Base-by-base conservation (phyloP, 2,113 vertebrate genomes). In the Cinclus cinclus region DNA sequence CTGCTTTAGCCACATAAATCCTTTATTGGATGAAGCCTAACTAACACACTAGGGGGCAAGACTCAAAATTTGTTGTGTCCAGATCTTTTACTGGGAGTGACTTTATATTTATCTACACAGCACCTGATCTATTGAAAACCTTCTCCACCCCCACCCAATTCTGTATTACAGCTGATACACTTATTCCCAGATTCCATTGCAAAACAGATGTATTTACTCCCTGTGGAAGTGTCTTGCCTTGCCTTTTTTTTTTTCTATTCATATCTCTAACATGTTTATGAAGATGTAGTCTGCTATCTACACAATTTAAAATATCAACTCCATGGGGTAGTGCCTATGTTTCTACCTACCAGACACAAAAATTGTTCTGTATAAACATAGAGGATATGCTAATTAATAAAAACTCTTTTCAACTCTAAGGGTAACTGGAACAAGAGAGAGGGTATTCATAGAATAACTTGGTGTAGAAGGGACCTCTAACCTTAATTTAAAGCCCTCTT, bases 251-350 rank as follows among this genome's bases (percentile, higher is more conserved):
- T 88, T 44, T 13, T 3, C 37, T 53, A 78, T 75, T 76, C 25
- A 78, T 71, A 92, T 91, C 64, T 83, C 6, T 68, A 78, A 87
- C 49, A 82, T 84, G 35, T 63, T 95, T 56, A 56, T 95, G 85
- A 90, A 81, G 60, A 82, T 35, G 52, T 68, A n/a, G 39, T 84
- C 83, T 91, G 35, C 52, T 89, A 75, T 71, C 69, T 91, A 71
- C 82, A 74, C 78, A 83, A 93, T 93, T 93, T 87, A 78, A 87
- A 71, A 60, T 52, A 35, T 59, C 49, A 91, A 9, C 12, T 94
- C 76, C 9, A 11, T 59, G 27, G 69, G 52, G 44, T 28, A 81
- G 53, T 55, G 73, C 59, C 65, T 85, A 46, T 69, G 25, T 71
- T 91, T 59, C 62, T 47, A 47, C 33, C 44, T 53, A 80, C 19